Evolutionary conservation across 2,113 vertebrate genomes (phyloP).

Genomic region (Oceanodroma tethys): DNA sequence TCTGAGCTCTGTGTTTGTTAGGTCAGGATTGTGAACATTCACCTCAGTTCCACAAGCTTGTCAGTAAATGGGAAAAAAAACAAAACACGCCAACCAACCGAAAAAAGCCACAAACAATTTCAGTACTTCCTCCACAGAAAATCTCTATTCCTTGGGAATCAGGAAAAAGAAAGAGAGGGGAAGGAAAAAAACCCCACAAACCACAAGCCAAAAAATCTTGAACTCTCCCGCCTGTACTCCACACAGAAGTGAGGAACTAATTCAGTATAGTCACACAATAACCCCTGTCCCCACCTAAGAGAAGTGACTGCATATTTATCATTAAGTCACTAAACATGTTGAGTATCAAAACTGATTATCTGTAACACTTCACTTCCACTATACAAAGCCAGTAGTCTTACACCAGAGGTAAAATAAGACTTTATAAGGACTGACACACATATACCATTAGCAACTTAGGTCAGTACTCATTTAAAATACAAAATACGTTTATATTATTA

Average conservation of each 20-base stretch:
- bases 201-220: background rate
- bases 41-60: background rate
- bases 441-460: background rate
- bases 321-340: background rate
- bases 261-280: background rate
- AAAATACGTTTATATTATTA: background rate
- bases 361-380: background rate
- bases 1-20: background rate
- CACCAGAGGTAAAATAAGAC: background rate
- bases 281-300: background rate
- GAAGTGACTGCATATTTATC: background rate
- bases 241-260: background rate
- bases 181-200: too few species aligned
- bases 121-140: background rate
- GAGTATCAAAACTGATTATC: background rate
- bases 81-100: background rate
- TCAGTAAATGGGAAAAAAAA: background rate
- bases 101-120: background rate
- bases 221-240: background rate
- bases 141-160: background rate
- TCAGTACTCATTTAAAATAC: background rate
- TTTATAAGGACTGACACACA: background rate
- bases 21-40: accelerated
- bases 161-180: too few species aligned
- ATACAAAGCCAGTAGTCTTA: background rate